Evolutionary conservation across 2,797 vertebrate genomes (phyloP), one percentile per base, ranked within the genome.

Genomic region (Acipenser transmontanus): DNA sequence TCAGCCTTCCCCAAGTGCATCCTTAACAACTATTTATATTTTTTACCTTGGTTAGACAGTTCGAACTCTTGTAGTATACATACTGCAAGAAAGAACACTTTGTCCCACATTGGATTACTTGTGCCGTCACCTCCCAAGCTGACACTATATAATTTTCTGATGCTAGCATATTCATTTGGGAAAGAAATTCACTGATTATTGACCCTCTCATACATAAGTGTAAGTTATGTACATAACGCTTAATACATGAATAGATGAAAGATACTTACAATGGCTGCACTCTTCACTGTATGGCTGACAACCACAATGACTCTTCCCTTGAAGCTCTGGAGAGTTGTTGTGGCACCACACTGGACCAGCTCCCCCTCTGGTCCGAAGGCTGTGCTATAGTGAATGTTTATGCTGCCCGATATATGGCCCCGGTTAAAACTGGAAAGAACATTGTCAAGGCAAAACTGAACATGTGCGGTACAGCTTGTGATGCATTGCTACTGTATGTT

Each of bases 321-420:
- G 82, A 93, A 96, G 78, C 82, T 90, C 78, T 94, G 93, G 11
- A 99, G 93, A 0, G 71, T 76, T 68, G 88, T 82, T 6, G 91
- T 82, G 11, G 87, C 80, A 1, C 94, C 89, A 76, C 93, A 91
- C 73, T 91, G 93, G 70, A 90, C 34, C 6, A 97, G 86, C 66
- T 96, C 95, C 4, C 93, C 91, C 20, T 98, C 95, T 0, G 84
- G 61, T 2, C 88, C 86, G 69, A 97, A 94, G 0, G 89, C 88
- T 0, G 90, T 77, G 60, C 82, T 83, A 80, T 93, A 96, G 0
- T 95, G 91, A 76, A 98, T 79, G 71, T 92, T 99, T 82, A 98
- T 91, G 84, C 97, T 99, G 68, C 95, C 92, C 10, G 94, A 88
- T 74, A 98, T 89, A 69, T 99, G 95, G 64, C 97, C 97, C 63